These are phyloP conservation scores for Acleris cristana DNA, from an alignment of 2,888 invertebrate genomes.

Conservation along the genomic window DNA sequence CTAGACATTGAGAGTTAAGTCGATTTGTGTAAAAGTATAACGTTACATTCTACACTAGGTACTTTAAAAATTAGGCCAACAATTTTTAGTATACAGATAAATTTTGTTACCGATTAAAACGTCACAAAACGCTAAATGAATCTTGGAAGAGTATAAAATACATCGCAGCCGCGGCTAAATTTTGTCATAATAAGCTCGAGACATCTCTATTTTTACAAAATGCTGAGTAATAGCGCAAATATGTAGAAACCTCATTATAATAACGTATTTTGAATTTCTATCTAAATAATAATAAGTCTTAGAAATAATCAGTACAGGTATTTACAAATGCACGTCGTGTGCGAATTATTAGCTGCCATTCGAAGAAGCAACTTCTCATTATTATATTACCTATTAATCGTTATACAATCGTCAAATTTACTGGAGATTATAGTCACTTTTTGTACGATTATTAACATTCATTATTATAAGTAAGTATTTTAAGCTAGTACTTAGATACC, in stretches of 20 bases:
- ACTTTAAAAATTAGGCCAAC: conserved; percentile 37
- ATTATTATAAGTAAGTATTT: conserved; percentile 43
- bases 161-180: conserved; percentile 9
- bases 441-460: conserved; percentile 74
- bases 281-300: conserved; percentile 69
- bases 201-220: conserved; percentile 29
- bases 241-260: conserved; percentile 28
- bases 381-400: conserved; percentile 48
- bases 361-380: conserved; percentile 66
- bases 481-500: conserved; percentile 34
- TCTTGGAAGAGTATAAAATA: conserved; percentile 25
- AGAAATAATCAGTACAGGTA: conserved; percentile 69
- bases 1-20: conserved; percentile 42
- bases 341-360: conserved; percentile 74
- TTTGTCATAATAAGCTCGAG: conserved; percentile 12
- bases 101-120: conserved; percentile 15
- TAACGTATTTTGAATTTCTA: conserved; percentile 48
- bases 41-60: conserved; percentile 36
- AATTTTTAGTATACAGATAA: conserved; percentile 20
- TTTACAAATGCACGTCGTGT: conserved; percentile 73
- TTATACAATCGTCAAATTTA: conserved; percentile 61
- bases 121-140: conserved; percentile 20
- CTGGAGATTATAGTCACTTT: conserved; percentile 75
- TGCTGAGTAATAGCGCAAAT: conserved; percentile 23
- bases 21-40: conserved; percentile 47